Base-by-base conservation (phyloP, 2,888 invertebrate species). In the Troilus luridus region DNA sequence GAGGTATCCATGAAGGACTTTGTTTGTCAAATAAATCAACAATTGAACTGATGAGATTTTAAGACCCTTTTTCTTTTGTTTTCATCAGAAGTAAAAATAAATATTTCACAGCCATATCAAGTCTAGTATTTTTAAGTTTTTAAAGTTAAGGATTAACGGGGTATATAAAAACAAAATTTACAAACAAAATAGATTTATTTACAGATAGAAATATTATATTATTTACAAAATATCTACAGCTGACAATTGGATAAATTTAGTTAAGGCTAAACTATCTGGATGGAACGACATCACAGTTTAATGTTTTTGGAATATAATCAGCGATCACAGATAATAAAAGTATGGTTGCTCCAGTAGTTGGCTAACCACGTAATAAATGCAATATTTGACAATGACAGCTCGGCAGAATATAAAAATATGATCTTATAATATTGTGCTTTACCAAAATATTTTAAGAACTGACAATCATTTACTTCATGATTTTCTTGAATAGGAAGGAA, bases 181-280 rank as follows among this genome's bases (percentile, higher is more conserved):
- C 56, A 85, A 21, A 54, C 85, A 85, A 85, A 54, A 56, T 56
- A 85, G 17, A 6, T 85, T 85, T 85, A 85, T 85, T 85, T 85
- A 85, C 85, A 85, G 54, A 21, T 54, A 54, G 56, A 85, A 21
- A 85, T 85, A 85, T 85, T 58, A 85, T 58, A 85, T 56, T 85
- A 85, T 85, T 85, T 85, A 85, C 85, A 85, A 85, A 56, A 85
- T 85, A 85, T 85, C 56, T 85, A 85, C 85, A 85, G n/a, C 85
- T 56, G n/a, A 85, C 12, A 58, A 56, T 56, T 56, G 54, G 54
- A 85, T 85, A 56, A n/a, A 85, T 85, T 54, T 58, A 56, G 54
- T n/a, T 21, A 85, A 85, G 54, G 56, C 85, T 85, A 56, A n/a
- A 85, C 56, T 56, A 85, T 56, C 54, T 85, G 85, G 85, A 85